Evolutionary conservation across 2,797 vertebrate species (phyloP).

Genomic region (Pelodytes ibericus): DNA sequence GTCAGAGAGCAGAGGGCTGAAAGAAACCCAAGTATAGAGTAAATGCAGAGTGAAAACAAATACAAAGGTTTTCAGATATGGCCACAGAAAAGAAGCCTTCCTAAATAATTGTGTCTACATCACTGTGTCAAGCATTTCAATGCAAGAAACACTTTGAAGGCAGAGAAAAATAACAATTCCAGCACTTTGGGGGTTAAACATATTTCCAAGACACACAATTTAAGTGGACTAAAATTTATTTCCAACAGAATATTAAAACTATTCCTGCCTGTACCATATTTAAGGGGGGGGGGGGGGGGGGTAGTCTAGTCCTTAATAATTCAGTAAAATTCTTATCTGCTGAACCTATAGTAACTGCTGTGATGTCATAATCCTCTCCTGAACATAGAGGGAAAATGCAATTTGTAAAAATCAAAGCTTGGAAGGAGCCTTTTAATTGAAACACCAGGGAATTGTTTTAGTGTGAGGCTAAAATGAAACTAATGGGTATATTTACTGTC

Average conservation of each 20-base stretch:
- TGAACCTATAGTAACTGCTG: slow-evolving; percentile 24
- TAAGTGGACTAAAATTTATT: background rate
- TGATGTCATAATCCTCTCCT: slow-evolving; percentile 26
- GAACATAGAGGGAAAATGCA: slow-evolving; percentile 46
- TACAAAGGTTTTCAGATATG: too few species aligned
- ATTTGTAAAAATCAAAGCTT: slow-evolving; percentile 50
- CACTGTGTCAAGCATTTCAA: too few species aligned
- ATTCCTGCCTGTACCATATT: slow-evolving; percentile 8
- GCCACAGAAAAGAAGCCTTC: too few species aligned
- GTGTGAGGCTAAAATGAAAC: slow-evolving; percentile 38
- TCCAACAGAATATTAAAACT: background rate
- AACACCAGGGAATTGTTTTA: slow-evolving; percentile 51
- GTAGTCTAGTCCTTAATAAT: slow-evolving; percentile 30
- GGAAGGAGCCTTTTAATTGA: slow-evolving; percentile 48
- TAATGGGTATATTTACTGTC: slow-evolving; percentile 46
- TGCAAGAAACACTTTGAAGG: too few species aligned
- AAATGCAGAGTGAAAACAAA: too few species aligned
- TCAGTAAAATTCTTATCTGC: slow-evolving; percentile 32
- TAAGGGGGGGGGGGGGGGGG: slow-evolving; percentile 18
- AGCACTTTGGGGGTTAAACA: background rate
- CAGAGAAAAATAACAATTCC: too few species aligned
- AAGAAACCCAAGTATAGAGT: too few species aligned
- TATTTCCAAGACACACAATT: background rate
- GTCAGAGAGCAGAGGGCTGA: too few species aligned
- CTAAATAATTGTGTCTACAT: too few species aligned